Evolutionary conservation across 2,113 vertebrate genomes (phyloP).

Genomic region (Callionymus lyra): DNA sequence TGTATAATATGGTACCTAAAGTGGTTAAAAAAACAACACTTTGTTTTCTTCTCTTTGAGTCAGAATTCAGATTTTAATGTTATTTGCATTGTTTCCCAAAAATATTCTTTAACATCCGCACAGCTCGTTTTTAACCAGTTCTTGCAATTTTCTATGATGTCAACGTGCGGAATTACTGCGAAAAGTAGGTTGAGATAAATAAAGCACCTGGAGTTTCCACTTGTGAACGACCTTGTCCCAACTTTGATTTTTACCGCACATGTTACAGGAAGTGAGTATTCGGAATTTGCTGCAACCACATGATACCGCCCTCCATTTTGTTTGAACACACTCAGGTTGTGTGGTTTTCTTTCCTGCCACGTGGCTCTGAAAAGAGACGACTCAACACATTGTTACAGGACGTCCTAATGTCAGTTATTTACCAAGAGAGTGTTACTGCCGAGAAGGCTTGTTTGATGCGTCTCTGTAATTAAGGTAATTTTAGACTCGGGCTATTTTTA

Average conservation of each 20-base stretch:
- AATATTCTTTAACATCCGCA: too few species aligned
- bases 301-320: constrained; percentile 5
- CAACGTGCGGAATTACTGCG: too few species aligned
- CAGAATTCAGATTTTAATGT: too few species aligned
- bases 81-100: too few species aligned
- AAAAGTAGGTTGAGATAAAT: not conserved
- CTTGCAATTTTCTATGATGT: too few species aligned
- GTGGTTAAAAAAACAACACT: too few species aligned
- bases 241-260: not conserved
- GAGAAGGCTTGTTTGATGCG: not conserved
- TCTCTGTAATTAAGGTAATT: constrained; percentile 34
- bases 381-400: constrained; percentile 3
- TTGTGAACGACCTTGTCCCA: too few species aligned
- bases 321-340: constrained; percentile 11
- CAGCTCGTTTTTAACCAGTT: too few species aligned
- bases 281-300: constrained; percentile 6
- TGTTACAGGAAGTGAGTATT: not conserved
- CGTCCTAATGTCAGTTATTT: constrained; percentile 19
- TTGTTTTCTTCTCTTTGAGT: too few species aligned
- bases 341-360: constrained; percentile 2
- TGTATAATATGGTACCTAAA: too few species aligned
- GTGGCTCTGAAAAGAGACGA: constrained; percentile 14
- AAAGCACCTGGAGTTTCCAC: too few species aligned
- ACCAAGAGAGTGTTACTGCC: constrained; percentile 16
- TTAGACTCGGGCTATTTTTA: constrained; percentile 19